Evolutionary conservation across 2,113 vertebrate genomes (phyloP).

Genomic region (Candoia aspera): DNA sequence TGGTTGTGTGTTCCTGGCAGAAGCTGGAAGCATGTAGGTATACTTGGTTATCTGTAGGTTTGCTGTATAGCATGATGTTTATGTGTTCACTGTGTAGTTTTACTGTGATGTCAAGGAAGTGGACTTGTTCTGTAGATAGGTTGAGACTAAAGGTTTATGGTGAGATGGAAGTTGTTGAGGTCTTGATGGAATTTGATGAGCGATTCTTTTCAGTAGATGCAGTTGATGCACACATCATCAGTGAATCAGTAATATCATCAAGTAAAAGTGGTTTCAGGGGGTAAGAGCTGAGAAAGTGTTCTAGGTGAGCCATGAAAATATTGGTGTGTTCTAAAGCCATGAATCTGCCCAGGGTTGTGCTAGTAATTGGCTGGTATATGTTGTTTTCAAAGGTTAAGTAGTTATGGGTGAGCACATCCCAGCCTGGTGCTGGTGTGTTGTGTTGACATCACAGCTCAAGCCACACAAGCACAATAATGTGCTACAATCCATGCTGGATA

Average conservation of each 20-base stretch:
- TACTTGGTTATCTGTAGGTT: background rate
- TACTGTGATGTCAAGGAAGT: too few relatives aligned
- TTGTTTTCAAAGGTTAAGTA: background rate
- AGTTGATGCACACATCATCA: background rate
- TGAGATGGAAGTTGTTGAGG: background rate
- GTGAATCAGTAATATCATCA: background rate
- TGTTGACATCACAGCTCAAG: background rate
- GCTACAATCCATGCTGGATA: background rate
- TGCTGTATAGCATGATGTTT: background rate
- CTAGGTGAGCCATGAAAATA: too few relatives aligned
- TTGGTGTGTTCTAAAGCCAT: background rate
- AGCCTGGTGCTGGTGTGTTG: background rate
- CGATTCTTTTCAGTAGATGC: background rate
- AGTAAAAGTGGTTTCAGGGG: background rate
- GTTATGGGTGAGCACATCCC: background rate
- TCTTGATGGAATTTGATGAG: background rate
- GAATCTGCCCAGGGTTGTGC: background rate
- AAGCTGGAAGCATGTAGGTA: background rate
- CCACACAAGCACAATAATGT: background rate
- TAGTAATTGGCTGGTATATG: background rate
- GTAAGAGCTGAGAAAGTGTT: background rate
- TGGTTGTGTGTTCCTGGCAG: background rate
- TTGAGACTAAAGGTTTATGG: too few relatives aligned
- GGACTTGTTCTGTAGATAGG: too few relatives aligned
- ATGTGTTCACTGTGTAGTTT: too few relatives aligned